phyloP scores from a whole-genome alignment of 2,113 vertebrate genomes.

The Callocephalon fimbriatum region DNA sequence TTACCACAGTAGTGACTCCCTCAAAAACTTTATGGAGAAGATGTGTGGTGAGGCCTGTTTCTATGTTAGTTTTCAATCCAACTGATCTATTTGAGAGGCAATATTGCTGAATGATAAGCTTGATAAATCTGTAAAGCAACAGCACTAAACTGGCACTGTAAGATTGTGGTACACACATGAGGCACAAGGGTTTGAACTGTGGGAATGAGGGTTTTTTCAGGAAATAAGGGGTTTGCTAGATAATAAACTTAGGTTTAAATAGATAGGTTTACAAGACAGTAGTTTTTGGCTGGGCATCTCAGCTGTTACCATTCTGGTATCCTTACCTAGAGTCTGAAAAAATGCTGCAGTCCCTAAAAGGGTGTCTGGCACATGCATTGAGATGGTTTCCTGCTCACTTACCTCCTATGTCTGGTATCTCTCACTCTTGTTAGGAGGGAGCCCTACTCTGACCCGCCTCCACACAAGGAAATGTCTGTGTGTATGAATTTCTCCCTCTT shows the following conservation, averaged over 20 bases:
- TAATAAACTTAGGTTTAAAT: neutral
- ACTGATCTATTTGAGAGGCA: neutral
- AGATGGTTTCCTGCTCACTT: neutral
- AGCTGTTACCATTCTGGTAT: neutral
- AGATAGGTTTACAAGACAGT: neutral
- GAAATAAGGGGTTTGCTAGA: neutral
- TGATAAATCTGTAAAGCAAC: neutral
- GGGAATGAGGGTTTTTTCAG: neutral
- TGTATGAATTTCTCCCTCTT: neutral
- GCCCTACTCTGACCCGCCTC: neutral
- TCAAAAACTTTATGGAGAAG: neutral
- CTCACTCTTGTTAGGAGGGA: neutral
- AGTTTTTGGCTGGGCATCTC: neutral
- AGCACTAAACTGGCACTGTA: neutral
- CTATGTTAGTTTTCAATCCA: neutral
- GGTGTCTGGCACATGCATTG: neutral
- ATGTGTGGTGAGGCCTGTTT: neutral
- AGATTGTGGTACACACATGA: neutral
- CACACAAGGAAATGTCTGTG: neutral
- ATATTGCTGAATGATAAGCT: neutral
- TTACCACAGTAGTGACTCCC: neutral
- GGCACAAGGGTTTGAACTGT: neutral
- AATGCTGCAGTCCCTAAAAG: neutral
- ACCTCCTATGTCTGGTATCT: neutral
- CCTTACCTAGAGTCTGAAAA: neutral